Percentiles rank a stretch among this genome's conserved stretches.
phyloP scores from a whole-genome alignment of 2,797 vertebrate species.

The Mormyrops attenuatus region DNA sequence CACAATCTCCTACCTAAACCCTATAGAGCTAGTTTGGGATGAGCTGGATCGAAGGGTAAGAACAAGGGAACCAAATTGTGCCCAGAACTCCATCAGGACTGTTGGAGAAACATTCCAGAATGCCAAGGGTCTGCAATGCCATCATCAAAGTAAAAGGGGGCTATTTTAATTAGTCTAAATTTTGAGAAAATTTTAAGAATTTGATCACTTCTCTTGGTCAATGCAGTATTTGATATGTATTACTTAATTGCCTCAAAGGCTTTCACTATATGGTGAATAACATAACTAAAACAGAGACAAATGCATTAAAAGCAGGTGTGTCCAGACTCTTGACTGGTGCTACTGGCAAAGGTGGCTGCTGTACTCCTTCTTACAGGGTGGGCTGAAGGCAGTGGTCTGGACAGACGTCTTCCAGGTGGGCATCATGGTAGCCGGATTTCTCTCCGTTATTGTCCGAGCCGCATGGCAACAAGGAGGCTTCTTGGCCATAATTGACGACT shows the following conservation, averaged over 20 bases:
- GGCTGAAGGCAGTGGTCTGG: conserved; percentile 94
- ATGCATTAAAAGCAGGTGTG: not conserved
- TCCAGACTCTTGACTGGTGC: not conserved
- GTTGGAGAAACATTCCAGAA: not conserved
- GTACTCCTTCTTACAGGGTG: conserved; percentile 65
- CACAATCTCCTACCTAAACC: not conserved
- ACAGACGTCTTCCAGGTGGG: conserved; percentile 91
- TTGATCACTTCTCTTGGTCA: not conserved
- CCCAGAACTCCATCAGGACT: not conserved
- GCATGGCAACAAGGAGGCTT: conserved; percentile 71
- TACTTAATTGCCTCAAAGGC: not conserved
- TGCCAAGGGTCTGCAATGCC: not conserved
- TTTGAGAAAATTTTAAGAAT: not conserved
- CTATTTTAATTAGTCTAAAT: not conserved
- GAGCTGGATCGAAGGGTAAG: not conserved
- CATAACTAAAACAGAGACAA: not conserved
- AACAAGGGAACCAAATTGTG: not conserved
- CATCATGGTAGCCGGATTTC: conserved; percentile 86
- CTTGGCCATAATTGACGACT: conserved; percentile 68
- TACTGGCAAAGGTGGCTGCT: not conserved
- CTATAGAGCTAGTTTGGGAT: not conserved
- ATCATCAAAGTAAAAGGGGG: not conserved
- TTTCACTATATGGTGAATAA: not conserved
- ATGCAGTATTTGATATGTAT: not conserved
- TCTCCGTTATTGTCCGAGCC: conserved; percentile 76